phyloP scores from a whole-genome alignment of 2,888 invertebrate species.

The Synergus japonicus region DNA sequence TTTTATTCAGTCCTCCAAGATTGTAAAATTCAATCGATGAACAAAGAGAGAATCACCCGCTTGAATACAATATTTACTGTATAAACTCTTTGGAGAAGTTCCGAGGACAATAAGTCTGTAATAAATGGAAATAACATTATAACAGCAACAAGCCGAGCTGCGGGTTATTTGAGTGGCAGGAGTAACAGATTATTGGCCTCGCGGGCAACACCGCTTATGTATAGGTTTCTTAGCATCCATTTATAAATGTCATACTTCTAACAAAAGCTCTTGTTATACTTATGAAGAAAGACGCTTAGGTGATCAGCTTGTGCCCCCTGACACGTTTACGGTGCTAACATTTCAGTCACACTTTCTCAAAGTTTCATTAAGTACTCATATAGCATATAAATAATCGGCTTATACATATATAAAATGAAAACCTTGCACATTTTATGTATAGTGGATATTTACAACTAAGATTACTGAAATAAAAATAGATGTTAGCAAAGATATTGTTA shows the following conservation, averaged over 20 bases:
- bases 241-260: conserved; percentile 36
- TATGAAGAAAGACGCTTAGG: conserved; percentile 16
- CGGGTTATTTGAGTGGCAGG: conserved; percentile 28
- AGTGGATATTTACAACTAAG: too few relatives aligned
- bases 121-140: background rate
- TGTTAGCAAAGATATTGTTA: too few relatives aligned
- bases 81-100: background rate
- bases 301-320: conserved; percentile 27
- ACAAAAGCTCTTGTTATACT: conserved; percentile 31
- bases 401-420: background rate
- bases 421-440: background rate
- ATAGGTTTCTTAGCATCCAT: conserved; percentile 29
- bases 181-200: conserved; percentile 36
- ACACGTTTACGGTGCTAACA: background rate
- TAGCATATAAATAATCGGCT: background rate
- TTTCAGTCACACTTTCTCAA: conserved; percentile 11
- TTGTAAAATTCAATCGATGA: background rate
- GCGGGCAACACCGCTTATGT: conserved; percentile 17
- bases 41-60: background rate
- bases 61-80: background rate
- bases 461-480: too few relatives aligned
- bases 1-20: background rate
- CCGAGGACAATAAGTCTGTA: background rate
- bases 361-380: conserved; percentile 19
- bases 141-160: conserved; percentile 15